Base-by-base conservation (phyloP, 2,797 vertebrate genomes). In the Moxostoma hubbsi region DNA sequence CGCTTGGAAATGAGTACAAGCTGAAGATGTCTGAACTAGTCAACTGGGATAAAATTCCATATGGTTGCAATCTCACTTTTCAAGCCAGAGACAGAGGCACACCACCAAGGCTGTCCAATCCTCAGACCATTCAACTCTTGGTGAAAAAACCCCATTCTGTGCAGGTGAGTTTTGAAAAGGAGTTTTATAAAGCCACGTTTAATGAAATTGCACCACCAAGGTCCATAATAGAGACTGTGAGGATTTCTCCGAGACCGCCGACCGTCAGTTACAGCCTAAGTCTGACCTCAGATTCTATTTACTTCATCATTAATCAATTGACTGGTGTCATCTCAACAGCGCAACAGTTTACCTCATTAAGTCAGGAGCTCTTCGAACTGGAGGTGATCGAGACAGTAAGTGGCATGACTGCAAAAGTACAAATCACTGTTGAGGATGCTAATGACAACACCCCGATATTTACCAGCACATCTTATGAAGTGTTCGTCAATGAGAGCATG, bases 51-150 rank as follows among this genome's bases (percentile, higher is more conserved):
- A 92, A 81, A 80, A 95, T 96, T 66, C 93, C 95, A 5, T 95
- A 94, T 69, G 96, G 97, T 72, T 97, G 93, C 86, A 98, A 98
- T 84, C 92, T 99, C 85, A 98, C 98, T 0, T 89, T 99, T 5
- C 96, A 98, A 88, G 97, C 98, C 77, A 98, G 96, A 93, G 98
- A 99, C 87, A 94, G 96, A 89, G 98, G 97, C 47, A 86, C 77
- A 53, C 97, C 97, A 46, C 94, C 97, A 0, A 96, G 92, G 64
- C 93, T 95, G 90, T 99, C 98, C 1, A 92, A 95, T 12, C 89
- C 91, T 1, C 94, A 96, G 86, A 91, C 95, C 67, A 89, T 99
- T 88, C 95, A 93, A 13, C 80, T 99, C 83, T 85, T 90, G 46
- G 92, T 96, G 5, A 93, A 95, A 36, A 95, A 90, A 71, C 95